Conservation (phyloP, 2,797 vertebrate species). For the Enteromius mattozi region DNA sequence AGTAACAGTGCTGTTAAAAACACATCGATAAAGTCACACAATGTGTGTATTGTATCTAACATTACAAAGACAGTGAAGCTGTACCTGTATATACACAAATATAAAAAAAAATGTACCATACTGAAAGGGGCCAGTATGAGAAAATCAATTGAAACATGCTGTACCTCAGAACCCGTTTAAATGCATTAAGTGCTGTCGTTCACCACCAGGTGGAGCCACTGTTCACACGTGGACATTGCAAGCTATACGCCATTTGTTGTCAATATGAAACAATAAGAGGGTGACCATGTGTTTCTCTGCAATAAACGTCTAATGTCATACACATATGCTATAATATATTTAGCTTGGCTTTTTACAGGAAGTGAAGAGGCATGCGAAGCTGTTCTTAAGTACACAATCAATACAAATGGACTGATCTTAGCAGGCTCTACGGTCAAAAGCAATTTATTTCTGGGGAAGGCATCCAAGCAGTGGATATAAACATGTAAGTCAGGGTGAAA, state of each 20-base stretch:
- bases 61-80: constrained; percentile 26
- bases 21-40: constrained; percentile 44
- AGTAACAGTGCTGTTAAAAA: constrained; percentile 47
- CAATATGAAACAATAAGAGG: constrained; percentile 29
- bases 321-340: constrained; percentile 11
- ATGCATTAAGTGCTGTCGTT: neutral
- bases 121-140: neutral
- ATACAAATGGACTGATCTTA: constrained; percentile 2
- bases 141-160: constrained; percentile 26
- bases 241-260: constrained; percentile 19
- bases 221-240: neutral
- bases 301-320: constrained; percentile 30
- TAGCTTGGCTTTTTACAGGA: constrained; percentile 1
- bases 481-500: neutral
- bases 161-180: constrained; percentile 37
- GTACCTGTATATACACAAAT: constrained; percentile 4
- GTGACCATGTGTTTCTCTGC: constrained; percentile 40
- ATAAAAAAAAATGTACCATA: neutral
- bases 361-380: neutral
- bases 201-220: constrained; percentile 53
- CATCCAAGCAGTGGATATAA: neutral
- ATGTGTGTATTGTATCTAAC: constrained; percentile 33
- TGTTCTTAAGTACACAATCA: constrained; percentile 7
- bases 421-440: constrained; percentile 1
- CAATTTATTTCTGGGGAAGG: neutral